Percentiles rank a stretch among this genome's conserved stretches.
Conservation (phyloP, 2,797 vertebrate species). For the Chelonia mydas region DNA sequence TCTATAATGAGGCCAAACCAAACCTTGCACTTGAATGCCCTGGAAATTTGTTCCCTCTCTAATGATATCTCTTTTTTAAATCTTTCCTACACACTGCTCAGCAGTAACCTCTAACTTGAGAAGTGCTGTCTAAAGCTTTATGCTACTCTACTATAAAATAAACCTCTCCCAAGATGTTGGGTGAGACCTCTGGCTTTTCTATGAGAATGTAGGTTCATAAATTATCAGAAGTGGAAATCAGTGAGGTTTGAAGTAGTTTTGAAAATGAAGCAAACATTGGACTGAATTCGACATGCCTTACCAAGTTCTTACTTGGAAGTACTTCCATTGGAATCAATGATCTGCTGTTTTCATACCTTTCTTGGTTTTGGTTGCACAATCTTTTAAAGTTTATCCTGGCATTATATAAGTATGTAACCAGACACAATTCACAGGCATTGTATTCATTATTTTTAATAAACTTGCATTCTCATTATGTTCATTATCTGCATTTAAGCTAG, state of each 20-base stretch:
- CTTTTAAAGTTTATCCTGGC: not conserved
- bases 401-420: not conserved
- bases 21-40: not conserved
- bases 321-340: not conserved
- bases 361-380: not conserved
- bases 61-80: not conserved
- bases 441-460: not conserved
- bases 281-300: not conserved
- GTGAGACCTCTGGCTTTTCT: fast-evolving
- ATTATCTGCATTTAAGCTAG: not conserved
- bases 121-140: not conserved
- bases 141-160: not conserved
- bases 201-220: not conserved
- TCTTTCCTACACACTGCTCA: fast-evolving
- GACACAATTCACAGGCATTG: not conserved
- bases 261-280: not conserved
- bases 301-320: not conserved
- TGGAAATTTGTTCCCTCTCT: not conserved
- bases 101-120: not conserved
- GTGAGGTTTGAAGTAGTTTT: not conserved
- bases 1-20: not conserved
- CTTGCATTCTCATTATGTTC: not conserved
- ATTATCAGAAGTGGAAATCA: not conserved
- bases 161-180: not conserved
- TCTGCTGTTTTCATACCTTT: not conserved